Evolutionary conservation across 1,140 invertebrate species (phyloP), one percentile per base, ranked within the genome.

Genomic region (Tyrophagus putrescentiae): DNA sequence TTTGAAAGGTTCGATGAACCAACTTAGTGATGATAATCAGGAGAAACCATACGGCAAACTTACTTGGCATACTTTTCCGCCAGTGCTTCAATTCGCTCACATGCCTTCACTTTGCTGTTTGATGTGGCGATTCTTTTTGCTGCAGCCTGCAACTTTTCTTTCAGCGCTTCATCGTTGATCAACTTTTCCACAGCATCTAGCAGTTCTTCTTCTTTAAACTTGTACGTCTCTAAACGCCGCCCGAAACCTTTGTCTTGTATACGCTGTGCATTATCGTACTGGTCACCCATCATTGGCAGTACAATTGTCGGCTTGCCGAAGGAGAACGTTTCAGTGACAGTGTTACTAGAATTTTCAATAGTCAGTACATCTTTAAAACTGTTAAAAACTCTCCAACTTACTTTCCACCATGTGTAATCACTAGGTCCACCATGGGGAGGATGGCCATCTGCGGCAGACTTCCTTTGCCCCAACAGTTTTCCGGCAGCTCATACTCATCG

Each of bases 391-490:
- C 6, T 60, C 28, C 25, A n/a, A n/a, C n/a, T n/a, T n/a, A n/a
- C n/a, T 63, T 63, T 1, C 62, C 62, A 33, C 62, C 62, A 36
- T 63, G 61, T 45, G 61, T 63, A 7, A 62, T 52, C 13, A 62
- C 36, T 29, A 62, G 7, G 45, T 64, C 61, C 9, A 62, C 58
- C 4, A 21, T n/a, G 7, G 58, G 33, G 3, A 62, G 34, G n/a
- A 62, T 41, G n/a, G 25, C 23, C 3, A 39, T 18, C 32, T 62
- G 61, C 5, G 32, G 36, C 3, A 62, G 7, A 62, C 28, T 53
- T 23, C 23, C 42, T 18, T 42, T 41, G 31, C 62, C 62, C 61
- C 61, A 63, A 32, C 34, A 41, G 39, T 62, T 60, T 57, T 68
- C 53, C 31, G 54, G 53, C 70, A 63, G 48, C 9, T 61, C 41